Base-by-base conservation (phyloP, 2,113 vertebrate species). In the Peromyscus maniculatus region DNA sequence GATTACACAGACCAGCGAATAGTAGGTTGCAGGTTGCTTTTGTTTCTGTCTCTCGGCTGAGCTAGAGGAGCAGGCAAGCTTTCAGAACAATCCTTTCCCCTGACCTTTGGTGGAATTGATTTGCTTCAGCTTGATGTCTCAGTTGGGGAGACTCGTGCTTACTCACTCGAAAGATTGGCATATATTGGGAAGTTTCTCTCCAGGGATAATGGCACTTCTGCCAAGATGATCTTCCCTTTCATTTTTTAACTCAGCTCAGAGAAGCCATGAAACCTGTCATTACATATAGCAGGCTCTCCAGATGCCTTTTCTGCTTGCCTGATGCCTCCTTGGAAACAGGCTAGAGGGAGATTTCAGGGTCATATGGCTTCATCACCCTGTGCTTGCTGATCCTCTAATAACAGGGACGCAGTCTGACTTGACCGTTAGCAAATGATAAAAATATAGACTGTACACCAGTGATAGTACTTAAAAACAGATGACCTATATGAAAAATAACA, bases 1-100 rank as follows among this genome's bases (percentile, higher is more conserved):
- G 99, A 99, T 98, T 99, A 99, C 98, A 99, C 99, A 0, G 99
- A 99, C 98, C 99, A 99, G 98, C 99, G 99, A 98, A 99, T 99
- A 66, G 99, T 99, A 98, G 94, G 99, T 99, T 78, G n/a, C 95
- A 74, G n/a, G n/a, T 74, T 39, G n/a, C n/a, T 98, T 98, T 98
- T 97, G 87, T 95, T 83, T 94, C 39, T 80, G 6, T 93, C 74
- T 82, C 43, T 94, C 87, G 91, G 64, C 62, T 74, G 72, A 22
- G 74, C 64, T 24, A 75, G 77, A 59, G 52, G 39, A 93, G 24
- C 7, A 0, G 2, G 39, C 64, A 80, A 11, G 13, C 46, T 21
- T 84, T 62, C n/a, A 10, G 19, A 90, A 80, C 7, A 55, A 92
- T 64, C 69, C 87, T 90, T 36, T 52, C 52, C 22, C 24, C 31